Percentiles rank a stretch among this genome's conserved stretches.
Evolutionary conservation across 64 coral and sea anemone species (phyloP).

Genomic region (Cladopsammia gracilis): DNA sequence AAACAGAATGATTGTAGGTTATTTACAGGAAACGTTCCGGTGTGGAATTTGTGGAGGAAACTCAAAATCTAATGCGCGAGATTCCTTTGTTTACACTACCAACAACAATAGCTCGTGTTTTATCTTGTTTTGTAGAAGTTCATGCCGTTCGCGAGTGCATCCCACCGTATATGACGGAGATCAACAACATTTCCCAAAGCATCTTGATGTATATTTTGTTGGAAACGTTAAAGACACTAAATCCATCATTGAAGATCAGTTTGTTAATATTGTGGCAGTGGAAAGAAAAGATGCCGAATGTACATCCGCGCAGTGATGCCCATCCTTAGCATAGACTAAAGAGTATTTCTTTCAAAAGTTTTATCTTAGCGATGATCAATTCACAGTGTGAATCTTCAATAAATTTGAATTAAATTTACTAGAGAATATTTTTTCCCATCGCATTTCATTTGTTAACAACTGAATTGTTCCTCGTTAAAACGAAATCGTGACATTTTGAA

Average conservation of each 20-base stretch:
- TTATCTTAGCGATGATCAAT: not conserved
- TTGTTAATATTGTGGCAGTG: constrained; percentile 44
- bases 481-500: no score
- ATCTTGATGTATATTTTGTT: constrained; percentile 81
- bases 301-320: not conserved
- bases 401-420: not conserved
- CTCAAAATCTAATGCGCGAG: not conserved
- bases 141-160: constrained; percentile 65
- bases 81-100: constrained; percentile 36
- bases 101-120: constrained; percentile 71
- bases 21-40: constrained; percentile 79
- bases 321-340: not conserved
- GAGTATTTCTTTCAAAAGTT: not conserved
- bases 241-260: constrained; percentile 46
- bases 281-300: constrained; percentile 33
- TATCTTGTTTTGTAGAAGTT: constrained; percentile 48
- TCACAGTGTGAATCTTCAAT: not conserved
- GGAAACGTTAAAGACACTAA: constrained; percentile 52
- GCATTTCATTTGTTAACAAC: no score
- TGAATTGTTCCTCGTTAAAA: no score
- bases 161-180: constrained; percentile 90
- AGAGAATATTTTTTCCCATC: no score
- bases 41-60: constrained; percentile 35
- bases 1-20: constrained; percentile 80
- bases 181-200: constrained; percentile 81